Conservation (phyloP, 2,797 vertebrate species). For the Gorsachius magnificus region DNA sequence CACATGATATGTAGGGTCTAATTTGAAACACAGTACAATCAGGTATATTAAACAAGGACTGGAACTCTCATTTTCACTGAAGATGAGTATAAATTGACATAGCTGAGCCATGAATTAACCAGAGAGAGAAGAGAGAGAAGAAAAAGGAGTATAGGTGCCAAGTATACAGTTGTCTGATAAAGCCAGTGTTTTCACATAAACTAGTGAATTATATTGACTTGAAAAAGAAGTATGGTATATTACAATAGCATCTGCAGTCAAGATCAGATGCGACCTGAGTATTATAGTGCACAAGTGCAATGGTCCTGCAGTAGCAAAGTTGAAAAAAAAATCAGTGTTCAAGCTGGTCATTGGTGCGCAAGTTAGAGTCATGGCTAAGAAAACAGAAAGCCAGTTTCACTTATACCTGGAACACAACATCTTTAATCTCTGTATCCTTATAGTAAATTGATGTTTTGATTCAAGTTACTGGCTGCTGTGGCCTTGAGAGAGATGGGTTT, state of each 20-base stretch:
- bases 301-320: not conserved
- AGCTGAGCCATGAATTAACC: not conserved
- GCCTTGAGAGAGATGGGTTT: not conserved
- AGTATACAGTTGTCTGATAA: not conserved
- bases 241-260: not conserved
- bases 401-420: not conserved
- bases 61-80: not conserved
- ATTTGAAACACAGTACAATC: not conserved
- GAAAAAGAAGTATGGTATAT: not conserved
- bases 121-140: not conserved
- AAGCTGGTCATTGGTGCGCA: not conserved
- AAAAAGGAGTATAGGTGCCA: not conserved
- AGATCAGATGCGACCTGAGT: not conserved
- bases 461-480: not conserved
- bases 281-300: not conserved
- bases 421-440: not conserved
- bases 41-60: not conserved
- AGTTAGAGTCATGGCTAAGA: not conserved
- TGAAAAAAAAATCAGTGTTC: not conserved
- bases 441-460: not conserved
- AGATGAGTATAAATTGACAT: not conserved
- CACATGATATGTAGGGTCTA: not conserved
- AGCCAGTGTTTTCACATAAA: not conserved
- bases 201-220: not conserved
- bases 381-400: not conserved